phyloP scores from a whole-genome alignment of 2,113 vertebrate species.

The Boulengeromyrus knoepffleri region DNA sequence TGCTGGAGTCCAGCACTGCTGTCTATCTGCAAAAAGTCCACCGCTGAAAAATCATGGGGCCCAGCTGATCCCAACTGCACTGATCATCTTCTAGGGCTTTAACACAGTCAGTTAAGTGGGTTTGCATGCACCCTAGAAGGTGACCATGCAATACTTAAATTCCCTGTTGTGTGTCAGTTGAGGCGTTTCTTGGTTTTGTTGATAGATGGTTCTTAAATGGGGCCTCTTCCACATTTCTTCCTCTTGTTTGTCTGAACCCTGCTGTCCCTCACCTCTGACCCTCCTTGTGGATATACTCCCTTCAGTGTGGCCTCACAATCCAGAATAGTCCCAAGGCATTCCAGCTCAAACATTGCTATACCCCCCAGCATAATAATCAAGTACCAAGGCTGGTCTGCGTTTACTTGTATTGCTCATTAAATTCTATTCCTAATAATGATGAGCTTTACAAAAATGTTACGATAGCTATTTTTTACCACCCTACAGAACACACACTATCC shows the following conservation, averaged over 20 bases:
- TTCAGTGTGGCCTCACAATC: not conserved
- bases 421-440: not conserved
- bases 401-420: not conserved
- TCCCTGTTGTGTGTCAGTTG: not conserved
- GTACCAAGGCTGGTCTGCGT: not conserved
- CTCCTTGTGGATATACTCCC: not conserved
- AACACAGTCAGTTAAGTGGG: not conserved
- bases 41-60: not conserved
- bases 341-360: not conserved
- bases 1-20: not conserved
- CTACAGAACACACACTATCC: not conserved
- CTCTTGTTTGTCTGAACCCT: not conserved
- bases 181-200: not conserved
- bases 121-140: not conserved
- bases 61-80: not conserved
- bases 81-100: not conserved
- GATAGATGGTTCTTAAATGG: not conserved
- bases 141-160: not conserved
- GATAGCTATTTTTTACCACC: not conserved
- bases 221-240: not conserved
- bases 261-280: not conserved
- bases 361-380: not conserved
- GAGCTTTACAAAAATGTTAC: not conserved
- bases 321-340: not conserved
- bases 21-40: not conserved